Conservation (phyloP, 2,888 invertebrate genomes). For the Ephialtes manifestator region DNA sequence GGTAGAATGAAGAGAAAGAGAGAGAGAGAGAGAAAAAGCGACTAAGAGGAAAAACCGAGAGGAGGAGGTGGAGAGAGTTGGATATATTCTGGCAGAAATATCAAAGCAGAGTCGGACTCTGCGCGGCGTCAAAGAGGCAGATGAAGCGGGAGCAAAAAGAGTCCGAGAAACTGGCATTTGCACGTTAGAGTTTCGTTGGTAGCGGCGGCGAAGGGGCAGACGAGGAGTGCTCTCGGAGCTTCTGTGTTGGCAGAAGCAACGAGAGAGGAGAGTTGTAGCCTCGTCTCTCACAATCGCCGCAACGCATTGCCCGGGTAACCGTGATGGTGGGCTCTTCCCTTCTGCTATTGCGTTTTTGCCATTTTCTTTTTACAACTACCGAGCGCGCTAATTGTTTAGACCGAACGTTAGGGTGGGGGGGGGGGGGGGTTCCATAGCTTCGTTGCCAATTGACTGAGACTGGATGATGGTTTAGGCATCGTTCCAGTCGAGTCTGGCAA, state of each 20-base stretch:
- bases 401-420: too few species aligned
- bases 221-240: slow-evolving; percentile 39
- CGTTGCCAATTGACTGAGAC: slow-evolving; percentile 17
- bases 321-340: slow-evolving; percentile 4
- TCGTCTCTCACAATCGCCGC: slow-evolving; percentile 29
- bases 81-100: slow-evolving; percentile 84
- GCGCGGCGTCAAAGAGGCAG: slow-evolving; percentile 66
- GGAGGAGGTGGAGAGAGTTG: slow-evolving; percentile 50
- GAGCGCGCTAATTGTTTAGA: slow-evolving; percentile 26
- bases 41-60: slow-evolving; percentile 43
- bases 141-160: slow-evolving; percentile 58
- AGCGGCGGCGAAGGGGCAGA: slow-evolving; percentile 6
- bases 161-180: slow-evolving; percentile 73
- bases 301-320: slow-evolving; percentile 31
- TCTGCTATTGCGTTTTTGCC: background rate
- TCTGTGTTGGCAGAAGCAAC: slow-evolving; percentile 30
- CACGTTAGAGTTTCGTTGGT: slow-evolving; percentile 74
- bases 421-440: too few species aligned
- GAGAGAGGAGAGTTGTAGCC: slow-evolving; percentile 21
- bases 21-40: slow-evolving; percentile 33
- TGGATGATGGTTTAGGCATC: slow-evolving; percentile 17
- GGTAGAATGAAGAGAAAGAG: too few species aligned
- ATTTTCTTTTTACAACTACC: slow-evolving; percentile 9
- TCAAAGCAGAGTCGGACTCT: slow-evolving; percentile 80
- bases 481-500: background rate